A percentile compares a stretch with the other conserved stretches of the same genome.
phyloP scores from a whole-genome alignment of 2,113 vertebrate species.

The Probosciger aterrimus region DNA sequence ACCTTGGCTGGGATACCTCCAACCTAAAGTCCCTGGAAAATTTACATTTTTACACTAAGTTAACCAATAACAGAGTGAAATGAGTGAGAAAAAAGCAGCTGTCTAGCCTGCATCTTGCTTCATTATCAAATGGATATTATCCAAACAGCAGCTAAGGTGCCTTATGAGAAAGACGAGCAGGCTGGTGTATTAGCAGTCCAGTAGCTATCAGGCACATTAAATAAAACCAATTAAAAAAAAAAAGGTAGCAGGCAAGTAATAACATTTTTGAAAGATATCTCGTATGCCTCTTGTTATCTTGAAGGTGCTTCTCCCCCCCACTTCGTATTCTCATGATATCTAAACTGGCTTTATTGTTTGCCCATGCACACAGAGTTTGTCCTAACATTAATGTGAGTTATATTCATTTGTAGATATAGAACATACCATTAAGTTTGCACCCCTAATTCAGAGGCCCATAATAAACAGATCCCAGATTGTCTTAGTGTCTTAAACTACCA shows the following conservation, averaged over 20 bases:
- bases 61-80: slow-evolving; percentile 96
- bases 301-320: accelerated
- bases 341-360: not conserved
- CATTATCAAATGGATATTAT: slow-evolving; percentile 54
- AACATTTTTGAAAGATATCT: not conserved
- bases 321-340: not conserved
- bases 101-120: slow-evolving; percentile 82
- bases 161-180: not conserved
- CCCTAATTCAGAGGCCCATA: not conserved
- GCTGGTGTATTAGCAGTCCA: not conserved
- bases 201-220: not conserved
- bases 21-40: slow-evolving; percentile 88
- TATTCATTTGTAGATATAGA: not conserved
- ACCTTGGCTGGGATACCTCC: slow-evolving; percentile 81
- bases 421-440: not conserved
- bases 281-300: not conserved
- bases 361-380: not conserved
- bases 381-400: accelerated
- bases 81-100: slow-evolving; percentile 95
- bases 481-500: not conserved
- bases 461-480: not conserved
- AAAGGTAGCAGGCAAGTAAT: not conserved
- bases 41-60: slow-evolving; percentile 93
- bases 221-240: not conserved
- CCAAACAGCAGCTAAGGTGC: slow-evolving; percentile 52